Base-by-base conservation (phyloP, 1,140 invertebrate genomes). In the Centruroides sculpturatus region DNA sequence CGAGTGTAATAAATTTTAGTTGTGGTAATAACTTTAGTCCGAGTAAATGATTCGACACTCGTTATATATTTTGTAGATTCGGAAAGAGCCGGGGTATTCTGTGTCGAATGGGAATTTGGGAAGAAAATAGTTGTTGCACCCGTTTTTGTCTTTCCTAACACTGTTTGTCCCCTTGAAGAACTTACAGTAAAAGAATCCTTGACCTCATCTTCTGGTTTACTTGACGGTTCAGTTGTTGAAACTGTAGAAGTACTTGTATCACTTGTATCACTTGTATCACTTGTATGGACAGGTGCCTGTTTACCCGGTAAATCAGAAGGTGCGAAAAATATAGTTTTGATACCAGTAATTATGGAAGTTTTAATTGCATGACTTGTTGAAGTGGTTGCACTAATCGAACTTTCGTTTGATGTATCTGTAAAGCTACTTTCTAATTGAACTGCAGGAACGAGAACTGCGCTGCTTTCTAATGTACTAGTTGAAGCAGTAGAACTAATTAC, bases 1-100 rank as follows among this genome's bases (percentile, higher is more conserved):
- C 66, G 60, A 9, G 68, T 69, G 46, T 69, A 69, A 46, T 67
- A 69, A 7, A 69, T 66, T 55, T 64, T 69, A 41, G 66, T 69
- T 3, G 67, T 69, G 9, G 68, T 69, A 47, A 69, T 49, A 5
- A 61, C 63, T 3, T 69, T 13, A 7, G 66, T 69, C 47, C 64
- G 41, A 11, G 68, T 69, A 7, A 62, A 60, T n/a, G 56, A 56
- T 60, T 69, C 68, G 35, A 69, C 66, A 47, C 64, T 67, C 2
- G 68, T 69, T 4, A 69, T 59, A 50, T 67, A 69, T 13, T 57
- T 47, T 34, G 68, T 69, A 4, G 54, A 57, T 12, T 56, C 56
- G 13, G 46, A 55, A 41, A 41, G 41, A 41, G 5, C 8, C 8
- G 41, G 41, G 8, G 41, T 41, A 41, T 5, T 5, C 8, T 41